These are phyloP conservation scores for Camponotus vicinus DNA, from an alignment of 1,140 invertebrate genomes.

Conservation along the genomic window DNA sequence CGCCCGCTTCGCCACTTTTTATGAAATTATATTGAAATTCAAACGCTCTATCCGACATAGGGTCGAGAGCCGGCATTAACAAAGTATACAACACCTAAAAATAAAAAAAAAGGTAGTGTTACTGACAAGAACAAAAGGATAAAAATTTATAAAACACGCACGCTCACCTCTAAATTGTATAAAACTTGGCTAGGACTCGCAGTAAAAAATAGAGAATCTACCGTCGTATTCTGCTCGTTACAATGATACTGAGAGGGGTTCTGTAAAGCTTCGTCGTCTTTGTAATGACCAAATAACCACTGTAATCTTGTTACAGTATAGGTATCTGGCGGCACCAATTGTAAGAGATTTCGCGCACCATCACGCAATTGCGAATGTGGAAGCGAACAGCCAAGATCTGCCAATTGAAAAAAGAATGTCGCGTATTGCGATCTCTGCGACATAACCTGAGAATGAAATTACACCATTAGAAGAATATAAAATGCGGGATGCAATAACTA, in stretches of 20 bases:
- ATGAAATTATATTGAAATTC: slow-evolving; percentile 97
- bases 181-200: slow-evolving; percentile 92
- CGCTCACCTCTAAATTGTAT: slow-evolving; percentile 89
- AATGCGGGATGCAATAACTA: slow-evolving; percentile 16
- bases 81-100: slow-evolving; percentile 95
- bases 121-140: background rate
- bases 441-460: slow-evolving; percentile 88
- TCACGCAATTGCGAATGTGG: slow-evolving; percentile 93
- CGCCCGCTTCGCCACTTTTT: slow-evolving; percentile 92
- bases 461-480: slow-evolving; percentile 13
- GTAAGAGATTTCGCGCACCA: slow-evolving; percentile 94
- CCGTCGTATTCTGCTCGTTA: slow-evolving; percentile 86
- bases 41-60: slow-evolving; percentile 93
- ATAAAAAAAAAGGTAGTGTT: slow-evolving; percentile 61
- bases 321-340: slow-evolving; percentile 95
- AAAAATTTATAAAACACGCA: background rate
- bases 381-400: slow-evolving; percentile 94
- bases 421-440: slow-evolving; percentile 93
- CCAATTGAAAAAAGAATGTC: slow-evolving; percentile 96
- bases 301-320: slow-evolving; percentile 90
- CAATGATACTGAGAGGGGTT: slow-evolving; percentile 74
- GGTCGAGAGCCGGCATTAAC: slow-evolving; percentile 96
- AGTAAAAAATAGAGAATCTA: slow-evolving; percentile 92
- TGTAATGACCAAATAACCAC: slow-evolving; percentile 85
- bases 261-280: slow-evolving; percentile 78